These are phyloP conservation scores for Alligator mississippiensis DNA, from an alignment of 2,113 vertebrate species.

Conservation along the genomic window DNA sequence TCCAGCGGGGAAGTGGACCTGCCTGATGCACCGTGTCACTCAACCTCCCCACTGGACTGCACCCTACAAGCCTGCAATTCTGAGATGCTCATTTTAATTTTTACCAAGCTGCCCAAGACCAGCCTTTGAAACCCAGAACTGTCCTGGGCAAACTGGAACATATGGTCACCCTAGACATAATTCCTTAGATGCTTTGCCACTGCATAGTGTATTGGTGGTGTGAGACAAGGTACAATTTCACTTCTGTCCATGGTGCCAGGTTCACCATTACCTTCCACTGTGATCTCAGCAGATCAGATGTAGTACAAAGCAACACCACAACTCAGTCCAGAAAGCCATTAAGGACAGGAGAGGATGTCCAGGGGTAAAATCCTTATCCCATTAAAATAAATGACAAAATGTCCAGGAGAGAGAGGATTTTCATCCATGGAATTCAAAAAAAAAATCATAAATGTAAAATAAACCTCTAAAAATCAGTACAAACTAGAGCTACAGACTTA, in stretches of 20 bases:
- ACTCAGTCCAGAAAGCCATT: not conserved
- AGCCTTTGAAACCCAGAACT: no score
- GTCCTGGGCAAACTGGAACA: no score
- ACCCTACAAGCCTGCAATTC: no score
- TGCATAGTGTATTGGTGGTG: not conserved
- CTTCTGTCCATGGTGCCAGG: not conserved
- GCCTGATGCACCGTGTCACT: no score
- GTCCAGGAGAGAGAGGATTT: not conserved
- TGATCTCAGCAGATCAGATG: slow-evolving; percentile 36
- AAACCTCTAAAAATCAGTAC: no score
- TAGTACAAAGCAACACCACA: not conserved
- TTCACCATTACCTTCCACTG: slow-evolving; percentile 17
- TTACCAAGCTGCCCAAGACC: no score
- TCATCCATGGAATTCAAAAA: not conserved
- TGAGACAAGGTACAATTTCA: not conserved
- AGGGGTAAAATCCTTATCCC: not conserved
- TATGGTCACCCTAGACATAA: not conserved
- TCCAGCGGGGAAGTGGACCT: no score
- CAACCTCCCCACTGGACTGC: no score
- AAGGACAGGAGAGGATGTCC: not conserved
- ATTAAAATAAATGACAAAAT: not conserved
- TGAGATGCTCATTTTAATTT: no score
- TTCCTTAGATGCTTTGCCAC: not conserved
- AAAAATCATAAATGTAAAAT: no score
- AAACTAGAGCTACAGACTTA: no score